These are phyloP conservation scores for Danionella cerebrum DNA, from an alignment of 2,113 vertebrate genomes.

Conservation along the genomic window DNA sequence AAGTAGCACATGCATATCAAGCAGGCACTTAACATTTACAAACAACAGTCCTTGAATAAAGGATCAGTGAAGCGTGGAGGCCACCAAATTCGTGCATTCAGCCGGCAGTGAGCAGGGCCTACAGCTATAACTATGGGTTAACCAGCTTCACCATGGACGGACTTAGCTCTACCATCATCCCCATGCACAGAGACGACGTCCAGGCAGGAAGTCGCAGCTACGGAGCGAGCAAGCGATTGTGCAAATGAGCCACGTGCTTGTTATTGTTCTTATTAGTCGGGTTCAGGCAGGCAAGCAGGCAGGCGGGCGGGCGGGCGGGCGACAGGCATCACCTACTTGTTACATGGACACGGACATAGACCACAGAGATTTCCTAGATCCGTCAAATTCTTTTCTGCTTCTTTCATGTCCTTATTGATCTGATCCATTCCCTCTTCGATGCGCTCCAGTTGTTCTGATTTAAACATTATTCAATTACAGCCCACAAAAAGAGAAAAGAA, in stretches of 20 bases:
- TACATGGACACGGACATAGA: conserved; percentile 75
- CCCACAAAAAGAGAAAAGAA: conserved; percentile 64
- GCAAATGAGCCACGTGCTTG: not conserved
- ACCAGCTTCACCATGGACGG: not conserved
- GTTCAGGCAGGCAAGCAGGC: conserved; percentile 9
- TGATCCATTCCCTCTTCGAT: conserved; percentile 99
- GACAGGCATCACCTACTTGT: conserved; percentile 80
- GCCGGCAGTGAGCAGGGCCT: conserved; percentile 8
- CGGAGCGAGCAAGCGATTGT: not conserved
- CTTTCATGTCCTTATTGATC: conserved; percentile 99
- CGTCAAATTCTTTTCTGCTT: conserved; percentile 80
- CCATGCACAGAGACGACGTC: conserved; percentile 69
- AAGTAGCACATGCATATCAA: conserved; percentile 15
- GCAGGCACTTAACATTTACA: conserved; percentile 25
- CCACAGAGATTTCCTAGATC: conserved; percentile 79
- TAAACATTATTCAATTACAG: conserved; percentile 67
- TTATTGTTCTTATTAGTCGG: not conserved
- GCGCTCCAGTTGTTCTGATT: conserved; percentile 99
- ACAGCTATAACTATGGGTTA: conserved; percentile 9
- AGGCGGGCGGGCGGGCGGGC: conserved; percentile 40
- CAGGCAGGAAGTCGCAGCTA: conserved; percentile 9
- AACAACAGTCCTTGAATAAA: not conserved
- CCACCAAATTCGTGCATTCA: conserved; percentile 1
- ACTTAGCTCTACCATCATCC: conserved; percentile 71
- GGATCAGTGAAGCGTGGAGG: not conserved